Conservation (phyloP, 2,797 vertebrate species). For the Apogon hyalosoma region DNA sequence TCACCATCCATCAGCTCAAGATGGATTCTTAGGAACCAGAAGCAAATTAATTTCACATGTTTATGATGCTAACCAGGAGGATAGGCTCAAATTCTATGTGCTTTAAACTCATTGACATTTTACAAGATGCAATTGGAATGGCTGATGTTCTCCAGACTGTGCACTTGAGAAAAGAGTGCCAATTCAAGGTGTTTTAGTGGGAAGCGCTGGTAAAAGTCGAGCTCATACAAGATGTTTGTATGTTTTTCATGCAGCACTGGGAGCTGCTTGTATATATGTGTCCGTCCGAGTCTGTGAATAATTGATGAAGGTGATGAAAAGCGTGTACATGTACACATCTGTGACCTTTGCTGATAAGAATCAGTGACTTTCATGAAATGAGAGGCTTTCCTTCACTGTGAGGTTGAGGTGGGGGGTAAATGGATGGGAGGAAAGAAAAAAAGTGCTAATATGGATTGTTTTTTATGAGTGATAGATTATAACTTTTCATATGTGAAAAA, state of each 20-base stretch:
- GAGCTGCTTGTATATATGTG: constrained; percentile 24
- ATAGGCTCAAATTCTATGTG: not conserved
- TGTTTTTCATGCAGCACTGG: constrained; percentile 11
- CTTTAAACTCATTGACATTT: constrained; percentile 20
- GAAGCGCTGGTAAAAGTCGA: not conserved
- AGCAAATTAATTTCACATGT: not conserved
- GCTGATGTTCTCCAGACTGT: not conserved
- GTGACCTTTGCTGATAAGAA: constrained; percentile 57
- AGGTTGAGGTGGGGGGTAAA: not conserved
- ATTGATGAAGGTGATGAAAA: constrained; percentile 51
- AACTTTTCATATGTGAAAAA: constrained; percentile 9
- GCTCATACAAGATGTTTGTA: constrained; percentile 20
- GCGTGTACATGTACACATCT: constrained; percentile 26
- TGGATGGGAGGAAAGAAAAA: not conserved
- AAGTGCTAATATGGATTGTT: constrained; percentile 25
- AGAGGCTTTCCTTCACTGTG: constrained; percentile 38
- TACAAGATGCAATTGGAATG: not conserved
- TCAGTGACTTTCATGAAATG: constrained; percentile 38
- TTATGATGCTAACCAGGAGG: not conserved
- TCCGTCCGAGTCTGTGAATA: constrained; percentile 48
- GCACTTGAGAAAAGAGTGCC: not conserved
- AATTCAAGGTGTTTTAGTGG: not conserved
- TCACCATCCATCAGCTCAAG: constrained; percentile 16
- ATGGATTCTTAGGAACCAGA: not conserved
- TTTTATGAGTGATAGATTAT: constrained; percentile 22